Base-by-base conservation (phyloP, 2,797 vertebrate genomes). In the Buceros bicornis region DNA sequence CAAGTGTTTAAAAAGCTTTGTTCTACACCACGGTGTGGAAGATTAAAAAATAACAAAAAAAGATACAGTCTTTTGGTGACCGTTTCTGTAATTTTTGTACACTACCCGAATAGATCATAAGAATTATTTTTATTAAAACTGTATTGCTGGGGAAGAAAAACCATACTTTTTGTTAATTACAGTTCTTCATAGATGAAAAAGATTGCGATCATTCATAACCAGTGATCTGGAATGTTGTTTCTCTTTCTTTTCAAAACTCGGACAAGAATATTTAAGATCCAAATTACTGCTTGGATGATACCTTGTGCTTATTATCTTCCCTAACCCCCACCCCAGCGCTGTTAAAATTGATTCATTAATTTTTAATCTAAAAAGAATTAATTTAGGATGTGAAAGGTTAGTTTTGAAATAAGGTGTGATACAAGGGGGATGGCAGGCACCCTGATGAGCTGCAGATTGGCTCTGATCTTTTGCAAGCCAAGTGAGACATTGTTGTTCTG, bases 311-410 rank as follows among this genome's bases (percentile, higher is more conserved):
- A 64, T 92, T 93, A 87, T 17, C 65, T 11, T 24, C 29, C 26
- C 31, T 6, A 50, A 4, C 60, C 31, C 35, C 37, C 10, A 5
- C 13, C 42, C 11, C 16, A 82, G 53, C 84, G 67, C 77, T 90
- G 83, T 79, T 96, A 94, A 97, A 97, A 82, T 65, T 62, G 96
- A 97, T 89, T 94, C 93, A 97, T 96, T 97, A 94, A 96, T 97
- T 97, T 97, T 98, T 98, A 97, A 97, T 97, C 91, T 97, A 94
- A 95, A 96, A 97, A 97, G 80, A 95, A 98, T 98, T 98, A 97
- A 97, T 97, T 95, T 90, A 84, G 82, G 67, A 96, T 97, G 96
- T 95, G 90, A 97, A 97, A 98, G 97, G 96, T 97, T 97, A 97
- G 94, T 79, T 95, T 96, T 96, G 93, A 97, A 95, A 96, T 96